Evolutionary conservation across 2,888 invertebrate genomes (phyloP), one percentile per base, ranked within the genome.

Genomic region (Oeneis ivallda): DNA sequence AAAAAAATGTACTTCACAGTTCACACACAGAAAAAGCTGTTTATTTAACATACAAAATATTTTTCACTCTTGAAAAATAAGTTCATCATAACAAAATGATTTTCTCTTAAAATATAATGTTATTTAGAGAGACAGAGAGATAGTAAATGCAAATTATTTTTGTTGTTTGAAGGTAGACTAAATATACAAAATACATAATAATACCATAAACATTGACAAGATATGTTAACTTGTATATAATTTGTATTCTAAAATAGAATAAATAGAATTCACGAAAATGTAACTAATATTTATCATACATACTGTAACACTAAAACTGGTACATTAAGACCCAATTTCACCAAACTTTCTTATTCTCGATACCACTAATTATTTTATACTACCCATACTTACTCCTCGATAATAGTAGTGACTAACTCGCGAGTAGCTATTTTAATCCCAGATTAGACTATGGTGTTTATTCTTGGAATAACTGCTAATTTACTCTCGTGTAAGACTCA

Each of bases 161-260:
- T 61, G n/a, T 26, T 19, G 60, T 50, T 60, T 60, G 49, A 60
- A 60, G 49, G 4, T 60, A 60, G 39, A 60, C 19, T 60, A 60
- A 60, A 49, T 49, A 59, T 50, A 34, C 19, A 26, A 58, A 15
- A 37, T 53, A 37, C 34, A 53, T 50, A 50, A 52, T 50, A 50
- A 52, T 6, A 37, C 41, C 43, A 52, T 26, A 66, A 26, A 66
- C 66, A 49, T 60, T 49, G 19, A 11, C 7, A 52, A 60, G 60
- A 67, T 57, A 64, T 65, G 62, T 58, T 65, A 43, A 58, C 65
- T 64, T 58, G 52, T 61, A 62, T 65, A 65, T 62, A 67, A 39
- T 49, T 65, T 41, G 34, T 65, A 39, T 56, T 49, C 47, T 53
- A 61, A 50, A 49, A 56, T 50, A 58, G 58, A 56, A 61, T 65